These are phyloP conservation scores for Etia nguti DNA, from an alignment of 2,113 vertebrate species.

Conservation along the genomic window DNA sequence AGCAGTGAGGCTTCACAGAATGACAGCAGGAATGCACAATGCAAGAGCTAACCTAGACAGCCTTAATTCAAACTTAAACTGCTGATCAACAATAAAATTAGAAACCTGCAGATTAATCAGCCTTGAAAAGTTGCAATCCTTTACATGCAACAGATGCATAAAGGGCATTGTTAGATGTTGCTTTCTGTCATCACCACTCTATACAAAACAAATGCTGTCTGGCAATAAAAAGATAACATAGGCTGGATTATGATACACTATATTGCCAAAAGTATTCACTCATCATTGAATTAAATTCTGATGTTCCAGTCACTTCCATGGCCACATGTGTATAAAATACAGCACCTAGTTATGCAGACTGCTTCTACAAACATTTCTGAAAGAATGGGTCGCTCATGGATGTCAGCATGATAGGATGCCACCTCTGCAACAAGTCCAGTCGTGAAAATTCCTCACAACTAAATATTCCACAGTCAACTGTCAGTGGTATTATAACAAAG, in stretches of 20 bases:
- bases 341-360: neutral
- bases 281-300: neutral
- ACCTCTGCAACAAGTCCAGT: neutral
- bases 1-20: neutral
- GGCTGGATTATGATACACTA: neutral
- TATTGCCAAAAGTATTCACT: neutral
- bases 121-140: neutral
- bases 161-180: neutral
- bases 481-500: neutral
- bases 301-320: neutral
- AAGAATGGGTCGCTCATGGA: neutral
- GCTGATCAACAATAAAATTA: neutral
- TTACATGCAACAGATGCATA: neutral
- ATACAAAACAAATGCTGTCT: neutral
- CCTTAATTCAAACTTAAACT: neutral
- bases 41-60: neutral
- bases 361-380: neutral
- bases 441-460: fast-evolving
- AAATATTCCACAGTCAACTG: neutral
- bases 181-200: neutral
- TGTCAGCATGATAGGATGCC: neutral
- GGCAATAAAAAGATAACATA: neutral
- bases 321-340: neutral
- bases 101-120: neutral
- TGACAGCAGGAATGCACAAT: neutral